These are phyloP conservation scores for Labrus mixtus DNA, from an alignment of 2,113 vertebrate genomes.

Conservation along the genomic window DNA sequence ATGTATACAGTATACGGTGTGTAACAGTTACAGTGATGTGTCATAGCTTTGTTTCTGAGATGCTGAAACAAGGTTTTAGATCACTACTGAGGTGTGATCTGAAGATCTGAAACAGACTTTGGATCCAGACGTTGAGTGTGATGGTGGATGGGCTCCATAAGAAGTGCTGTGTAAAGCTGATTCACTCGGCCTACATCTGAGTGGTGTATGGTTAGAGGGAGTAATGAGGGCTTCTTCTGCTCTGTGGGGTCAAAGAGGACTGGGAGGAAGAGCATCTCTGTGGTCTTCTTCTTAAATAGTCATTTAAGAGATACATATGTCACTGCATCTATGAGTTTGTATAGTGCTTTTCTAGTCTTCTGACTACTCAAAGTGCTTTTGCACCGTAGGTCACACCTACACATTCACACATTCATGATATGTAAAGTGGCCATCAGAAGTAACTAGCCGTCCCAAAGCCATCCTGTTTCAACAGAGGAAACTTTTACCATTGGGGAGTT, in stretches of 20 bases:
- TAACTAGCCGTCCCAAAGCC: not conserved
- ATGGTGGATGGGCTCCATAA: slow-evolving; percentile 21
- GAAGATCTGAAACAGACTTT: slow-evolving; percentile 35
- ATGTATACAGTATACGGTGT: not conserved
- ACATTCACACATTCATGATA: too few species aligned
- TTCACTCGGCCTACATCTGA: slow-evolving; percentile 61
- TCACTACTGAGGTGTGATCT: slow-evolving; percentile 24
- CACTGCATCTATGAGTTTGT: too few species aligned
- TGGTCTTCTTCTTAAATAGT: not conserved
- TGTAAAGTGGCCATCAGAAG: too few species aligned
- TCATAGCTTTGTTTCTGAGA: slow-evolving; percentile 12
- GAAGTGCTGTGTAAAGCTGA: slow-evolving; percentile 69
- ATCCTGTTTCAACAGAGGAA: slow-evolving; percentile 1
- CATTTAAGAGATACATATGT: not conserved
- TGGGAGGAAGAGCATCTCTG: slow-evolving; percentile 20
- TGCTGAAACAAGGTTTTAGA: slow-evolving; percentile 1
- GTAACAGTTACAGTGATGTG: not conserved
- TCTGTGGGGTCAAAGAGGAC: slow-evolving; percentile 16
- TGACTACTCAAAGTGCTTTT: too few species aligned
- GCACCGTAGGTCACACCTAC: too few species aligned
- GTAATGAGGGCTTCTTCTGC: slow-evolving; percentile 55
- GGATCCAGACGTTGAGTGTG: slow-evolving; percentile 52
- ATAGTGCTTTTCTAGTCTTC: too few species aligned
- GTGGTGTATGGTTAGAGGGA: slow-evolving; percentile 46
- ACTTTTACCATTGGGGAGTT: not conserved